These are phyloP conservation scores for Liparis tanakae DNA, from an alignment of 2,797 vertebrate genomes.

Conservation along the genomic window DNA sequence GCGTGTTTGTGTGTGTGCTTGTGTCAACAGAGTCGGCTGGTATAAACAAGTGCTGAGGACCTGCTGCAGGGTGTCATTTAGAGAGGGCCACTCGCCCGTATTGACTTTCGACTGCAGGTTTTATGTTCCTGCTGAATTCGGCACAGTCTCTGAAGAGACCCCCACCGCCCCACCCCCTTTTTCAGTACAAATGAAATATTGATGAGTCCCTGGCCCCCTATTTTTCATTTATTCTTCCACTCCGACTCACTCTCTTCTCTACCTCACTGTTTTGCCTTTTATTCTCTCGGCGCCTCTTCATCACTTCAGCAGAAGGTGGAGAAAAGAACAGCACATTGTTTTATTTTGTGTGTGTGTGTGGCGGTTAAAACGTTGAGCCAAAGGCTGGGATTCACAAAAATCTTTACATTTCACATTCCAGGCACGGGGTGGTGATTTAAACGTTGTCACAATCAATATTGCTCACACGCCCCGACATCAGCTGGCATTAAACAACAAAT, in stretches of 20 bases:
- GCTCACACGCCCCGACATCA: neutral
- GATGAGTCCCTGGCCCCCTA: conserved; percentile 52
- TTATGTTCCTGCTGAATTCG: conserved; percentile 65
- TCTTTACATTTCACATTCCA: conserved; percentile 16
- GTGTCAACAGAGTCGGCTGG: conserved; percentile 33
- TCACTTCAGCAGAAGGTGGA: conserved; percentile 15
- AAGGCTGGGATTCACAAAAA: neutral
- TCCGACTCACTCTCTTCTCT: conserved; percentile 22
- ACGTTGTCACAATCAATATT: neutral
- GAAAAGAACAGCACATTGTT: conserved; percentile 6
- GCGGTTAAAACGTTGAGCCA: neutral
- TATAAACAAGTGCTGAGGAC: conserved; percentile 46
- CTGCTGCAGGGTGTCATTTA: conserved; percentile 55
- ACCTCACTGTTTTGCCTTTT: conserved; percentile 27
- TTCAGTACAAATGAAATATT: conserved; percentile 70
- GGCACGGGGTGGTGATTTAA: neutral
- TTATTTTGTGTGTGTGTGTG: neutral
- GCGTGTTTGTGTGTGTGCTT: neutral
- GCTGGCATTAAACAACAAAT: neutral
- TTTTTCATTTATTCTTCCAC: conserved; percentile 32
- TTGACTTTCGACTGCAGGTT: conserved; percentile 59
- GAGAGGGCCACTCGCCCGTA: conserved; percentile 42
- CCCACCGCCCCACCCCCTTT: conserved; percentile 15
- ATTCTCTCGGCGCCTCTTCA: conserved; percentile 8
- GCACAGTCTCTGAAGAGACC: conserved; percentile 29